Evolutionary conservation across 2,113 vertebrate genomes (phyloP).

Genomic region (Eulemur rufifrons): DNA sequence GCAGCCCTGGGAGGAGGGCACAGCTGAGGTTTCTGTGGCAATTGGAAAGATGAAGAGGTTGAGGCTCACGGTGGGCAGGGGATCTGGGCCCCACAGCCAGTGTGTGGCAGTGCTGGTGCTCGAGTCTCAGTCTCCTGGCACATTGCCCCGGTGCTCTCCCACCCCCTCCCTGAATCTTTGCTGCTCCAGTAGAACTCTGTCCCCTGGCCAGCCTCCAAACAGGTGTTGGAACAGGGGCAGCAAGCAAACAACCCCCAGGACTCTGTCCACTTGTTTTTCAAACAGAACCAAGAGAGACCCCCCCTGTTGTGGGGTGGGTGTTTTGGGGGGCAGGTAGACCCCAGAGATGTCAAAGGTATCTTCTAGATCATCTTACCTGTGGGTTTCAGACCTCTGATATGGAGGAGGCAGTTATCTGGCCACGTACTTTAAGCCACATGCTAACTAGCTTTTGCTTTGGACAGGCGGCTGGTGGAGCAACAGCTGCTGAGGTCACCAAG

Average conservation of each 20-base stretch:
- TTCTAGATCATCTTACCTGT: background rate
- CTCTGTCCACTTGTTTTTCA: constrained; percentile 52
- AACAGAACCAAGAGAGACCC: background rate
- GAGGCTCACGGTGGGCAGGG: background rate
- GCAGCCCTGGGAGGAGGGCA: background rate
- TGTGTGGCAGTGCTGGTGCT: background rate
- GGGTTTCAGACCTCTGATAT: constrained; percentile 18
- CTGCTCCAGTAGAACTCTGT: constrained; percentile 51
- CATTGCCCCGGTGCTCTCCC: background rate
- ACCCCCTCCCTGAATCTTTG: background rate
- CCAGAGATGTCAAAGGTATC: constrained; percentile 16
- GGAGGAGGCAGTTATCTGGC: background rate
- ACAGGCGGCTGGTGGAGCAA: constrained; percentile 51
- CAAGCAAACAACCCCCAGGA: background rate
- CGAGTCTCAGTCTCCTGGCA: background rate
- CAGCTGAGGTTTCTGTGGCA: background rate
- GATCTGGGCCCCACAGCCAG: background rate
- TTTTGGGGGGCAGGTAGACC: background rate
- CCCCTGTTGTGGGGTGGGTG: background rate
- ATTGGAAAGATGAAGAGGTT: background rate
- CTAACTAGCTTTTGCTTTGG: constrained; percentile 61
- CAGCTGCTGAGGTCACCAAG: constrained; percentile 77
- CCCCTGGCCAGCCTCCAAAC: constrained; percentile 30
- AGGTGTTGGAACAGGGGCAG: background rate
- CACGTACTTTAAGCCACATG: constrained; percentile 39